phyloP scores from a whole-genome alignment of 2,797 vertebrate species.

The Microctenopoma lineatum region DNA sequence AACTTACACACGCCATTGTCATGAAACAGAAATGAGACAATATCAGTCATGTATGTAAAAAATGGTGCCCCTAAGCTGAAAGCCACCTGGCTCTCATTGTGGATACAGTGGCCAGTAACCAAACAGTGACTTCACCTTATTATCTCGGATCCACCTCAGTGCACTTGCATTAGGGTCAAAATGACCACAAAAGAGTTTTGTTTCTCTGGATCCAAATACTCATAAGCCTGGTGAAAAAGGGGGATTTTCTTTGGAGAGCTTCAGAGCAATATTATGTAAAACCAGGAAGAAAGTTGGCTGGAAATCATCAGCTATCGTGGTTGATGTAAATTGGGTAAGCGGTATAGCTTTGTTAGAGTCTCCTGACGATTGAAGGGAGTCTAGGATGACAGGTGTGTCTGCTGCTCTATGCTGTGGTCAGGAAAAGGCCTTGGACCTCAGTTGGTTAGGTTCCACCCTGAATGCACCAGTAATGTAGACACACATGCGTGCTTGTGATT shows the following conservation, averaged over 20 bases:
- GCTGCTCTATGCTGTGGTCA: conserved; percentile 52
- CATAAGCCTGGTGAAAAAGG: conserved; percentile 41
- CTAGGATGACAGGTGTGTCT: conserved; percentile 68
- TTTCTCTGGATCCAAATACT: conserved; percentile 57
- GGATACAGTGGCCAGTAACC: conserved; percentile 54
- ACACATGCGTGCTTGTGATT: background rate
- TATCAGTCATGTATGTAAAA: conserved; percentile 48
- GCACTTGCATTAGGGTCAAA: conserved; percentile 41
- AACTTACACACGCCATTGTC: conserved; percentile 10
- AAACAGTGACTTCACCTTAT: conserved; percentile 70
- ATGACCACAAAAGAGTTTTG: conserved; percentile 51
- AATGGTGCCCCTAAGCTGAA: conserved; percentile 17
- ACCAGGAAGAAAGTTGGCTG: conserved; percentile 39
- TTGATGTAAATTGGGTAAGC: conserved; percentile 54
- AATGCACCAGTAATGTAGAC: conserved; percentile 43
- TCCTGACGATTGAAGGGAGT: conserved; percentile 50
- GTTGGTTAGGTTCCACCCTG: conserved; percentile 56
- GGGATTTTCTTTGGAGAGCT: conserved; percentile 49
- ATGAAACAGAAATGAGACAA: background rate
- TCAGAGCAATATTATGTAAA: conserved; percentile 21
- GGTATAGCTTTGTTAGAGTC: conserved; percentile 46
- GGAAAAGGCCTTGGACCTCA: conserved; percentile 38
- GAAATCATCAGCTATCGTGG: conserved; percentile 42
- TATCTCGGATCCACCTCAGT: conserved; percentile 45
- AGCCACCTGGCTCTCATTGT: conserved; percentile 43